phyloP scores from a whole-genome alignment of 2,888 invertebrate species.

The Acanthoscelides obtectus region DNA sequence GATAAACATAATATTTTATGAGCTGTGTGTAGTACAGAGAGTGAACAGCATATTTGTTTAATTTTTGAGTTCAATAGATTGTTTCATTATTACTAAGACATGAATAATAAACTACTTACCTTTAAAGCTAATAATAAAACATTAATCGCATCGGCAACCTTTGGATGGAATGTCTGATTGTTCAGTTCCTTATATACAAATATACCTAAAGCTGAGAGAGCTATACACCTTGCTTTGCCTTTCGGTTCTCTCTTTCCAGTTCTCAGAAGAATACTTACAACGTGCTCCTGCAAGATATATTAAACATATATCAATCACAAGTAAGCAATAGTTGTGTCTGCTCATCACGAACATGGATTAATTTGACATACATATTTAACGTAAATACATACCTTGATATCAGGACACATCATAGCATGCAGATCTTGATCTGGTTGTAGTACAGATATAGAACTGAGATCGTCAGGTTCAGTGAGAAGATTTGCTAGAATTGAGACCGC shows the following conservation, averaged over 20 bases:
- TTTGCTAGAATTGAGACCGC: constrained; percentile 87
- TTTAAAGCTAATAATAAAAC: constrained; percentile 64
- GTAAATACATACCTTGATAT: constrained; percentile 61
- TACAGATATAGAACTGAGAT: constrained; percentile 53
- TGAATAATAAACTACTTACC: constrained; percentile 47
- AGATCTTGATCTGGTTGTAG: constrained; percentile 57
- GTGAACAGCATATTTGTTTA: neutral
- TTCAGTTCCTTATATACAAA: constrained; percentile 64
- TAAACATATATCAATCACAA: no score
- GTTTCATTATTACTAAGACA: neutral
- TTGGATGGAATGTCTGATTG: constrained; percentile 58
- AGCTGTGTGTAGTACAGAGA: no score
- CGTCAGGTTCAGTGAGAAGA: constrained; percentile 74
- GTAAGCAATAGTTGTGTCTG: no score
- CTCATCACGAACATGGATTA: constrained; percentile 6
- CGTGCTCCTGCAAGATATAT: constrained; percentile 73
- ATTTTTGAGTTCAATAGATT: neutral
- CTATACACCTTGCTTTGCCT: constrained; percentile 82
- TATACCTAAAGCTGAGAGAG: constrained; percentile 78
- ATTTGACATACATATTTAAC: neutral
- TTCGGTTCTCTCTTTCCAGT: constrained; percentile 87
- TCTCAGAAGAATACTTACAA: constrained; percentile 79
- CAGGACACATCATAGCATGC: constrained; percentile 59
- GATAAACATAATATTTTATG: no score
- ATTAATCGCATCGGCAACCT: constrained; percentile 63